Conservation (phyloP, 2,797 vertebrate genomes). For the Acanthurus leucopareius region DNA sequence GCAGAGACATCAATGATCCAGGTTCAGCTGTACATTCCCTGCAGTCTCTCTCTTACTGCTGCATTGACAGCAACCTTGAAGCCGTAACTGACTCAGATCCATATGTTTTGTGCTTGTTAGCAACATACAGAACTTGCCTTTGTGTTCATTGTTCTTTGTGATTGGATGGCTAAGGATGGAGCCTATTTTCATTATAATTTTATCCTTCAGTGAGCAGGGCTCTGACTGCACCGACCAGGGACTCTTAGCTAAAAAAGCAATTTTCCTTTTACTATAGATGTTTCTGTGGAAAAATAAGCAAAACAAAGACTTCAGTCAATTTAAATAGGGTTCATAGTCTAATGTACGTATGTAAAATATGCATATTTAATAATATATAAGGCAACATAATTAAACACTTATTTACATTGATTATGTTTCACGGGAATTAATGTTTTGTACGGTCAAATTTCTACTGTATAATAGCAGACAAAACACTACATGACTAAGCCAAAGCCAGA, state of each 20-base stretch:
- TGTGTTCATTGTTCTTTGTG: conserved; percentile 29
- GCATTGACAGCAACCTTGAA: conserved; percentile 15
- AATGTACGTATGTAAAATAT: background rate
- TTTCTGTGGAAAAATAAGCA: conserved; percentile 22
- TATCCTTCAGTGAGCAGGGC: conserved; percentile 61
- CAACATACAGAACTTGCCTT: conserved; percentile 21
- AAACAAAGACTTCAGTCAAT: conserved; percentile 2
- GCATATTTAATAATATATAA: background rate
- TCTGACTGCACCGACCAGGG: conserved; percentile 16
- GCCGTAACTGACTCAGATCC: conserved; percentile 9
- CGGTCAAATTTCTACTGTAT: conserved; percentile 23
- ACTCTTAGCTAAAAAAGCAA: conserved; percentile 37
- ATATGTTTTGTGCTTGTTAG: conserved; percentile 61
- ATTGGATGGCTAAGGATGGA: conserved; percentile 16
- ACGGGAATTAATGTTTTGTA: conserved; percentile 25
- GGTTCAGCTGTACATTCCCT: conserved; percentile 20
- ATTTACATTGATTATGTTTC: background rate
- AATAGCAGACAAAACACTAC: conserved; percentile 36
- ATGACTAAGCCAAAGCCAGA: conserved; percentile 44
- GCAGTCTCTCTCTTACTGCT: background rate
- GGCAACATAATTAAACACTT: conserved; percentile 23
- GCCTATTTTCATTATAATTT: conserved; percentile 67
- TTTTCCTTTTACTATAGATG: conserved; percentile 39
- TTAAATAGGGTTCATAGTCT: background rate
- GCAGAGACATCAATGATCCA: conserved; percentile 11